phyloP scores from a whole-genome alignment of 2,113 vertebrate genomes.

The Malaclemys terrapin region DNA sequence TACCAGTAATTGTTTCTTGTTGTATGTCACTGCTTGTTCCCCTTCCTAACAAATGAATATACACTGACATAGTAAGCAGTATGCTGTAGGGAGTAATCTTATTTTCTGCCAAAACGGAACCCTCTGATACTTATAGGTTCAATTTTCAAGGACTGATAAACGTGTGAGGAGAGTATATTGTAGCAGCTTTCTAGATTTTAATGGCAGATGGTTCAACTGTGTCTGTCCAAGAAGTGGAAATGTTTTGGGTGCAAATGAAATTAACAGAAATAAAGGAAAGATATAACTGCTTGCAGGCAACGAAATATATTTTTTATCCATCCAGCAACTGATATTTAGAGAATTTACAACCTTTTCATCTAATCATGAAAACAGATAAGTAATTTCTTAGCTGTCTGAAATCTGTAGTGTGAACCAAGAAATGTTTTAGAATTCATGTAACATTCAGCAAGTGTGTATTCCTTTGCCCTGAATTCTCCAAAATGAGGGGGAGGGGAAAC shows the following conservation, averaged over 20 bases:
- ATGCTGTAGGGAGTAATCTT: rapidly evolving
- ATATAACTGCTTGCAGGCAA: background rate
- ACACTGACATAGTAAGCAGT: background rate
- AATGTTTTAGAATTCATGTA: background rate
- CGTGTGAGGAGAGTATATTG: background rate
- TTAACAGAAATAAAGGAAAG: background rate
- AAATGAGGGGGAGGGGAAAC: rapidly evolving
- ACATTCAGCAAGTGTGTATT: background rate
- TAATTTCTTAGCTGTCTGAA: slow-evolving; percentile 5
- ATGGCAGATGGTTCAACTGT: background rate
- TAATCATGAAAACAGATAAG: slow-evolving; percentile 33
- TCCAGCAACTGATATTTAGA: background rate
- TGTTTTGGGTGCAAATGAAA: slow-evolving; percentile 44
- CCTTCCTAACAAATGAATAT: background rate
- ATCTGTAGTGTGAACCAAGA: slow-evolving; percentile 4
- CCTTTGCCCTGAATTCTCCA: background rate
- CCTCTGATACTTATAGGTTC: background rate
- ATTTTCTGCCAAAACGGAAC: background rate
- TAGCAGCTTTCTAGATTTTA: background rate
- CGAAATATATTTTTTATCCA: background rate
- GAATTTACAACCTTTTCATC: background rate
- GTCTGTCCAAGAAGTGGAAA: background rate
- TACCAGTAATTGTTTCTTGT: background rate
- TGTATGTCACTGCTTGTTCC: background rate
- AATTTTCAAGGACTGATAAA: background rate